Evolutionary conservation across 2,113 vertebrate species (phyloP).

Genomic region (Pterophyllum scalare): DNA sequence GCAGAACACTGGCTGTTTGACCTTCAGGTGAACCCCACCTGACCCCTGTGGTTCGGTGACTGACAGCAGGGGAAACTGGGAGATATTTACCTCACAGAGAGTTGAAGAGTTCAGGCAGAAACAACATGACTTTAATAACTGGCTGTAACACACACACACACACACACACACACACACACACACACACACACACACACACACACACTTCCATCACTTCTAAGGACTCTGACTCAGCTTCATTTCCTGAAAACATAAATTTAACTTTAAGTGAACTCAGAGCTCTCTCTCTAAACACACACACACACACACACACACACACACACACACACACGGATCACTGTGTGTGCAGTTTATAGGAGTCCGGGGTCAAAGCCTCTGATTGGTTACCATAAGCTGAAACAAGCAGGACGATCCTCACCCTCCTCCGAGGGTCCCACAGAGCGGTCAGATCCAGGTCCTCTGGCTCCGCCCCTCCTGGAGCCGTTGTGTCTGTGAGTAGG

Average conservation of each 20-base stretch:
- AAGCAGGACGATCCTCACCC: not conserved
- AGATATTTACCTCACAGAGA: not conserved
- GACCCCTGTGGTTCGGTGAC: not conserved
- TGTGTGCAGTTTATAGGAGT: not conserved
- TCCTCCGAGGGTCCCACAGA: not conserved
- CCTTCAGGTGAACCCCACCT: not conserved
- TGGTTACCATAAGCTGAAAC: not conserved
- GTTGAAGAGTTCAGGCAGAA: conserved; percentile 21
- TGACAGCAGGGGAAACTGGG: not conserved
- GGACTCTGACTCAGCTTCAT: too few species aligned
- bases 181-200: too few species aligned
- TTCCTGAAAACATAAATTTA: too few species aligned
- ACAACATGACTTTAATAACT: conserved; percentile 35
- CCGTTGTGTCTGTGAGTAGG: conserved; percentile 13
- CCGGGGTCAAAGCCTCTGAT: not conserved
- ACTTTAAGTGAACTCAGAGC: too few species aligned
- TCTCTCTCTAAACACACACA: too few species aligned
- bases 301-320: not conserved
- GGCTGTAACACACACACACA: not conserved
- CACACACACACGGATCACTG: not conserved
- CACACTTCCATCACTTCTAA: too few species aligned
- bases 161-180: not conserved
- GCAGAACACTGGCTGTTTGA: not conserved
- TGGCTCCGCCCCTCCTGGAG: conserved; percentile 9
- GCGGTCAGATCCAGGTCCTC: not conserved